These are phyloP conservation scores for Papilio aristodemus DNA, from an alignment of 1,140 invertebrate genomes.

Conservation along the genomic window DNA sequence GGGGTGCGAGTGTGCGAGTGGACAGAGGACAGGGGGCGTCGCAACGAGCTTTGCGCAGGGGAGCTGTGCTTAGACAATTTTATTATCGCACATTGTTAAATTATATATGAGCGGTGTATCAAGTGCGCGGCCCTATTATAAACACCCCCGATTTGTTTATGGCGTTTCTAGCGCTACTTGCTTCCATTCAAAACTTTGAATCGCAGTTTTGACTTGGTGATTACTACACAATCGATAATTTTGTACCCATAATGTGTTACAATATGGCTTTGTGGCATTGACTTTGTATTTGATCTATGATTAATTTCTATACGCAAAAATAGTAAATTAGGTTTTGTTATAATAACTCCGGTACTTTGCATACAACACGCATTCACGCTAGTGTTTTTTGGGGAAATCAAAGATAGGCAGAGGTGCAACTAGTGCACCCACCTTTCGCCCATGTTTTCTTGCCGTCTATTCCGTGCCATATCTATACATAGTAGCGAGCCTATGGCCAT, in stretches of 20 bases:
- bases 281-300: conserved; percentile 3
- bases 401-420: no score
- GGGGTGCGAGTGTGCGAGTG: conserved; percentile 58
- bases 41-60: conserved; percentile 58
- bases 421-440: no score
- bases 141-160: conserved; percentile 47
- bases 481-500: no score
- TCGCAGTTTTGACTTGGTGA: conserved; percentile 29
- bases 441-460: no score
- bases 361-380: no score
- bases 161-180: conserved; percentile 32
- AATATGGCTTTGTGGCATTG: not conserved
- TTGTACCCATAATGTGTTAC: conserved; percentile 2
- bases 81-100: conserved; percentile 72
- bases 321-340: not conserved
- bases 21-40: conserved; percentile 39
- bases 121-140: conserved; percentile 54
- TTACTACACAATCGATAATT: conserved; percentile 22
- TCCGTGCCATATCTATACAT: no score
- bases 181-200: conserved; percentile 20
- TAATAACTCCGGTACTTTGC: no score
- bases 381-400: no score
- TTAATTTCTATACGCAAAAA: not conserved
- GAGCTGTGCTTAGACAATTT: conserved; percentile 74
- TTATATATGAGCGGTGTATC: conserved; percentile 65